Conservation (phyloP, 2,888 invertebrate genomes). For the Euplexia lucipara region DNA sequence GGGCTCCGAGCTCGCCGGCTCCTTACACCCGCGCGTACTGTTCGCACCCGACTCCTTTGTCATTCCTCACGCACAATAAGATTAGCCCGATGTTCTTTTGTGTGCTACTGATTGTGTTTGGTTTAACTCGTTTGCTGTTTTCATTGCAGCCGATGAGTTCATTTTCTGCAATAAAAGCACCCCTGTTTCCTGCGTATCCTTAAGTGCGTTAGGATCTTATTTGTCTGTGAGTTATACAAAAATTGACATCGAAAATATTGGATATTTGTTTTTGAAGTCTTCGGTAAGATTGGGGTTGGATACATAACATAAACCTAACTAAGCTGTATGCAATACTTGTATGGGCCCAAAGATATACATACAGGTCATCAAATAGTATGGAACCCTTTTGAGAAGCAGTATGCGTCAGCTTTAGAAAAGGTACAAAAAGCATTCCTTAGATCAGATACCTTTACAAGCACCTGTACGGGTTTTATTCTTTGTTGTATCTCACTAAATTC, state of each 20-base stretch:
- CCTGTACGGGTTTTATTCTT: too few species aligned
- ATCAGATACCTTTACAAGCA: too few species aligned
- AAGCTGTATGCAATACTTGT: neutral
- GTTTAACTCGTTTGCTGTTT: constrained; percentile 84
- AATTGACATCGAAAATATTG: constrained; percentile 18
- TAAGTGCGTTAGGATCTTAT: constrained; percentile 52
- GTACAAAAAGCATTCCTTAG: too few species aligned
- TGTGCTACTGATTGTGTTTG: constrained; percentile 81
- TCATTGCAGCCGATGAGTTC: constrained; percentile 61
- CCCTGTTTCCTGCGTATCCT: constrained; percentile 43
- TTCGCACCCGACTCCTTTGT: constrained; percentile 75
- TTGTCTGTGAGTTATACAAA: constrained; percentile 37
- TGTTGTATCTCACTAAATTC: too few species aligned
- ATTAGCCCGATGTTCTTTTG: constrained; percentile 85
- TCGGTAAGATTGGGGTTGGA: neutral
- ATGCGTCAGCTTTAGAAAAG: too few species aligned
- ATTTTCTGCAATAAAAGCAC: constrained; percentile 62
- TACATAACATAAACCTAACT: constrained; percentile 4
- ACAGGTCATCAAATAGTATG: neutral
- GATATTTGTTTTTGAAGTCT: constrained; percentile 14
- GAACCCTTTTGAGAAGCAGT: too few species aligned
- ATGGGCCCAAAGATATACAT: neutral
- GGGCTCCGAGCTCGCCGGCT: constrained; percentile 74
- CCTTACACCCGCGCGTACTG: constrained; percentile 64
- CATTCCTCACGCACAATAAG: constrained; percentile 80